A percentile compares a stretch with the other conserved stretches of the same genome.
Evolutionary conservation across 2,113 vertebrate genomes (phyloP).

Genomic region (Elephantulus edwardii): DNA sequence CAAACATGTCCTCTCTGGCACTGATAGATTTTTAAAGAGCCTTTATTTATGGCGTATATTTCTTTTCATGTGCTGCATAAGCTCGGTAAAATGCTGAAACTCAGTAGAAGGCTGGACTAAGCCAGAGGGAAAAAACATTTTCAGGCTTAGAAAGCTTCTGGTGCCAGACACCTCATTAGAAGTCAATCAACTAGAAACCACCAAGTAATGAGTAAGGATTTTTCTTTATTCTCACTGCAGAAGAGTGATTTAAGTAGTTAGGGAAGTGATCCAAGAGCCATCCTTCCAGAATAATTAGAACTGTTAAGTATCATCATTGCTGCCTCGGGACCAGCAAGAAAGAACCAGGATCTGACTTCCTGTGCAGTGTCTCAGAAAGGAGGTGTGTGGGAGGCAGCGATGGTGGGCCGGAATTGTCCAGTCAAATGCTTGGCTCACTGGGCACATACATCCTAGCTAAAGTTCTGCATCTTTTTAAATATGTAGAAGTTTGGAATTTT

Average conservation of each 20-base stretch:
- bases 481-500: too few species aligned
- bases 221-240: background rate
- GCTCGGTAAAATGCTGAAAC: background rate
- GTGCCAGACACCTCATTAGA: background rate
- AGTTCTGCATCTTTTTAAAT: too few species aligned
- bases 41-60: background rate
- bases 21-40: background rate
- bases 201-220: background rate
- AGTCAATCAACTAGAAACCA: conserved; percentile 33
- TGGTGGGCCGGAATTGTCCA: too few species aligned
- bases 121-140: background rate
- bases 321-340: background rate
- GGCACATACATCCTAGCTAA: background rate
- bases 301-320: background rate
- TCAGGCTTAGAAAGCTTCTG: background rate
- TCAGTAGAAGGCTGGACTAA: background rate
- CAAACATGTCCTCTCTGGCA: background rate
- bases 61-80: background rate
- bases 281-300: conserved; percentile 7
- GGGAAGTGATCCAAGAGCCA: background rate
- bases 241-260: background rate
- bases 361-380: background rate
- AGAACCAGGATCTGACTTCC: background rate
- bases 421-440: background rate
- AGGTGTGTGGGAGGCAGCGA: too few species aligned